Evolutionary conservation across 2,797 vertebrate species (phyloP).

Genomic region (Sorex maritimensis): DNA sequence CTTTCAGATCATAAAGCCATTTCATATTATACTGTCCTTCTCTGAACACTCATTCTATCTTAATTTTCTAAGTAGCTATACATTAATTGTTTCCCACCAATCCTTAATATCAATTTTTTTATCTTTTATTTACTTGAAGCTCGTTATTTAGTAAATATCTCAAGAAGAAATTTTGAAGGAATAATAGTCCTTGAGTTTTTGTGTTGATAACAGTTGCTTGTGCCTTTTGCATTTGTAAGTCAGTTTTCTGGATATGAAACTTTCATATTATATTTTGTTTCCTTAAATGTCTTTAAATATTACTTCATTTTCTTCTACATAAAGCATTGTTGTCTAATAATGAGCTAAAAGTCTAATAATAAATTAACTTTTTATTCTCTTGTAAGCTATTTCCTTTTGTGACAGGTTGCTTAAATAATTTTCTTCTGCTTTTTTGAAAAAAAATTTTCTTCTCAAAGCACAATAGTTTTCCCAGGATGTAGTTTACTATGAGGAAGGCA

Average conservation of each 20-base stretch:
- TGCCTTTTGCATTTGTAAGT: constrained; percentile 4
- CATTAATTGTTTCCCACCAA: neutral
- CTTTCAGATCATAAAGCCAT: neutral
- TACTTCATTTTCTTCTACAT: constrained; percentile 50
- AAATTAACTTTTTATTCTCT: constrained; percentile 68
- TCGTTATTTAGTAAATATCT: constrained; percentile 1
- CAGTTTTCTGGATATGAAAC: constrained; percentile 54
- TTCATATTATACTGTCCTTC: neutral
- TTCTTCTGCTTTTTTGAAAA: constrained; percentile 32
- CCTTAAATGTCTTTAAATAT: constrained; percentile 25
- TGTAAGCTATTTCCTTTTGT: constrained; percentile 33
- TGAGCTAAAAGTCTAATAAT: constrained; percentile 35
- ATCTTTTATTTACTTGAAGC: constrained; percentile 33
- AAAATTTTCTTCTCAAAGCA: constrained; percentile 20
- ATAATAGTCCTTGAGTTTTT: neutral
- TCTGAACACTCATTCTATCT: neutral
- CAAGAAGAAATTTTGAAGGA: neutral
- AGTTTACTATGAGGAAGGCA: too few relatives aligned
- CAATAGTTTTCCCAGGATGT: constrained; percentile 56
- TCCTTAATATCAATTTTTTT: neutral
- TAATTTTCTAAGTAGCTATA: neutral
- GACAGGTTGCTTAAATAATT: constrained; percentile 17
- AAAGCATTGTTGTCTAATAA: constrained; percentile 42
- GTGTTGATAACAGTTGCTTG: neutral
- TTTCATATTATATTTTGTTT: constrained; percentile 27